These are phyloP conservation scores for Ceratina japonica DNA, from an alignment of 1,140 invertebrate genomes.

Conservation along the genomic window DNA sequence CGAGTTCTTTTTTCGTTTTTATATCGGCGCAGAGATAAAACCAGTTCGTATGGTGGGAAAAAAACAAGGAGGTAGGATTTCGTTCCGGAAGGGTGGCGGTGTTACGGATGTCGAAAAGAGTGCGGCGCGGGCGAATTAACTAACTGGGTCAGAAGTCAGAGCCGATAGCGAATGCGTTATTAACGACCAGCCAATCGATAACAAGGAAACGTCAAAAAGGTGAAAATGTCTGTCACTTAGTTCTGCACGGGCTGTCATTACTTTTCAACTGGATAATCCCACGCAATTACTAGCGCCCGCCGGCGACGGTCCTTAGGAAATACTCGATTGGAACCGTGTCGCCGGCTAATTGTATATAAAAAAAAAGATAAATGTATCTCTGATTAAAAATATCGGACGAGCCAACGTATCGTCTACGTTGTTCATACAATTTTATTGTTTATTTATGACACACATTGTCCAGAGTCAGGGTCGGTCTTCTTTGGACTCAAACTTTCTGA, in stretches of 20 bases:
- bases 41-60: no score
- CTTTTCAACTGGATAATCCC: slow-evolving; percentile 32
- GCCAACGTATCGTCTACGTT: no score
- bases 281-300: slow-evolving; percentile 15
- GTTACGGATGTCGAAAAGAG: slow-evolving; percentile 7
- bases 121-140: slow-evolving; percentile 24
- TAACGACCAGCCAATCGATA: slow-evolving; percentile 51
- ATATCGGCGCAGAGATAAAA: neutral
- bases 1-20: no score
- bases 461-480: no score
- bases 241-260: slow-evolving; percentile 18
- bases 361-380: no score
- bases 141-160: slow-evolving; percentile 49
- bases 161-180: slow-evolving; percentile 19
- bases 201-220: slow-evolving; percentile 41
- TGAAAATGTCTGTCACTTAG: slow-evolving; percentile 41
- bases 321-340: neutral
- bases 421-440: no score
- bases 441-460: no score
- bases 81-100: neutral
- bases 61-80: neutral
- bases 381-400: no score
- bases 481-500: no score
- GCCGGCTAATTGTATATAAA: neutral
- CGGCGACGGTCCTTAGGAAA: neutral